Conservation (phyloP, 1,140 invertebrate genomes). For the Lepidotrigona ventralis region DNA sequence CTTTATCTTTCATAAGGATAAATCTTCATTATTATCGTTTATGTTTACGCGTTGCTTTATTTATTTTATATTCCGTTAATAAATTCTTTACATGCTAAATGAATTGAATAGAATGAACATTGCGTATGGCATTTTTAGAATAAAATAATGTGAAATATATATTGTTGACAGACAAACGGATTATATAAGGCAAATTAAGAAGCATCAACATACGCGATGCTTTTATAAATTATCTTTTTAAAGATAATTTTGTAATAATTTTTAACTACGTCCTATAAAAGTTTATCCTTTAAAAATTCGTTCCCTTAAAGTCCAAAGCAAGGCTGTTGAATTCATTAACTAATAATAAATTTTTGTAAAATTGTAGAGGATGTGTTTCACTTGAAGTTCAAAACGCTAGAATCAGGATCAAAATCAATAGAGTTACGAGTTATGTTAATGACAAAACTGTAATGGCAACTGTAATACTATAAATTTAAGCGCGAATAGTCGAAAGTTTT, state of each 20-base stretch:
- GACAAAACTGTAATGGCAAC: not conserved
- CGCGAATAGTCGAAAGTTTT: too few species aligned
- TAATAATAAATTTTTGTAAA: too few species aligned
- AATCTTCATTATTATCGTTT: not conserved
- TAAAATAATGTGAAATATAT: too few species aligned
- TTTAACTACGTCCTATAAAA: too few species aligned
- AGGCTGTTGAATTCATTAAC: too few species aligned
- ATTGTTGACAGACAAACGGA: too few species aligned
- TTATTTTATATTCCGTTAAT: not conserved
- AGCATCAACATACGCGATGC: too few species aligned
- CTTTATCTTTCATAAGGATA: not conserved
- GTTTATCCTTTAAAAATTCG: too few species aligned
- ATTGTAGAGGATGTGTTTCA: not conserved
- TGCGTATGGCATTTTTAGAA: not conserved
- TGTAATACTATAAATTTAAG: not conserved
- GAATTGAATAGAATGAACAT: not conserved
- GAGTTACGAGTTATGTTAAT: not conserved
- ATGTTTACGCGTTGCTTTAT: not conserved
- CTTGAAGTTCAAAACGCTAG: not conserved
- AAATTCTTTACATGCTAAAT: not conserved
- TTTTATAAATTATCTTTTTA: too few species aligned
- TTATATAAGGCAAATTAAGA: too few species aligned
- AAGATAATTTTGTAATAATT: too few species aligned
- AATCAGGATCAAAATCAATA: not conserved
- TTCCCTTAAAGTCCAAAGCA: too few species aligned